Evolutionary conservation across 2,113 vertebrate species (phyloP).

Genomic region (Epinephelus fuscoguttatus): DNA sequence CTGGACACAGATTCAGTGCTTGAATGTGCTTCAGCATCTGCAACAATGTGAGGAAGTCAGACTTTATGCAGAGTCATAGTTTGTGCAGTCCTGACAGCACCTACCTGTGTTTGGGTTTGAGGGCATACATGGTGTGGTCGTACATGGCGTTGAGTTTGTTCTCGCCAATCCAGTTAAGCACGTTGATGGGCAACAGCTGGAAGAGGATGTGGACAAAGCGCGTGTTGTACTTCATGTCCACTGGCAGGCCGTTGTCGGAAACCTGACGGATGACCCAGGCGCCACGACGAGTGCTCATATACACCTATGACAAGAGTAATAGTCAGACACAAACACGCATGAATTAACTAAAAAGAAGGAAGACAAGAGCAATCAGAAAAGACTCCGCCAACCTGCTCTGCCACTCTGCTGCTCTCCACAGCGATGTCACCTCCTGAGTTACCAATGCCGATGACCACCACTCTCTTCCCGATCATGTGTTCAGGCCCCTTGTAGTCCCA

Average conservation of each 20-base stretch:
- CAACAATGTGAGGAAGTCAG: not conserved
- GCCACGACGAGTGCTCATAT: conserved; percentile 86
- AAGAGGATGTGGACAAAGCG: conserved; percentile 81
- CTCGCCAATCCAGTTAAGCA: conserved; percentile 81
- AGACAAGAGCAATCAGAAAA: not conserved
- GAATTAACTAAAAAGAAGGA: not conserved
- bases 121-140: conserved; percentile 88
- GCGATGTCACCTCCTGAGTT: conserved; percentile 94
- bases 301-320: conserved; percentile 78
- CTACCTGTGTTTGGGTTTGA: conserved; percentile 87
- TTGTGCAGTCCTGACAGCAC: not conserved
- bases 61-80: too few relatives aligned
- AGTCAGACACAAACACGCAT: not conserved
- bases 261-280: conserved; percentile 85
- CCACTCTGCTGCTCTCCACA: conserved; percentile 89
- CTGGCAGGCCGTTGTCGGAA: conserved; percentile 84
- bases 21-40: not conserved
- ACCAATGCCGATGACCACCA: conserved; percentile 91
- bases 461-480: conserved; percentile 86
- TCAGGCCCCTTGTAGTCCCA: conserved; percentile 90
- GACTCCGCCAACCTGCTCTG: conserved; percentile 85
- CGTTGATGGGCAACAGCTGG: conserved; percentile 80
- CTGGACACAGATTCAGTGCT: too few relatives aligned
- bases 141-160: conserved; percentile 83
- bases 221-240: conserved; percentile 82